A percentile compares a stretch with the other conserved stretches of the same genome.
Conservation (phyloP, 2,113 vertebrate genomes). For the Rhombomys opimus region DNA sequence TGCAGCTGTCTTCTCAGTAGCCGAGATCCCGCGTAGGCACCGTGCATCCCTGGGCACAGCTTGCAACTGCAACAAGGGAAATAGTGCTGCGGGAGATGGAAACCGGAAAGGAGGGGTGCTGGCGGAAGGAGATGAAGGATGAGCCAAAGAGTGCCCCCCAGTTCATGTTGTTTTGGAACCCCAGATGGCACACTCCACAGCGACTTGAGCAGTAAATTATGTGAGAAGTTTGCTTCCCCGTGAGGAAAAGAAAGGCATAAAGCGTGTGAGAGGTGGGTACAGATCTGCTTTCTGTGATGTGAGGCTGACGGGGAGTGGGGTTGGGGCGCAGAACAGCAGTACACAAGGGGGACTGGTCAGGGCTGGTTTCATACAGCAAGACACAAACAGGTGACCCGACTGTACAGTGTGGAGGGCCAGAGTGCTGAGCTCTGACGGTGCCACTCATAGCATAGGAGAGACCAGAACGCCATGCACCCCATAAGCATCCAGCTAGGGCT, state of each 20-base stretch:
- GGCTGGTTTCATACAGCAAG: neutral
- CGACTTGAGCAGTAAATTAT: neutral
- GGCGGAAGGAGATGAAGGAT: neutral
- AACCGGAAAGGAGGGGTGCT: neutral
- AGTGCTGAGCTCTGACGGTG: neutral
- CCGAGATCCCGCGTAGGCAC: neutral
- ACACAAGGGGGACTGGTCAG: neutral
- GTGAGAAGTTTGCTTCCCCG: neutral
- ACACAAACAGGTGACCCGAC: neutral
- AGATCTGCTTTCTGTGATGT: neutral
- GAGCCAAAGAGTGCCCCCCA: neutral
- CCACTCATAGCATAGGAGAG: neutral
- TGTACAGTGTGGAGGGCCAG: too few relatives aligned
- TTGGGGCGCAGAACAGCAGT: neutral
- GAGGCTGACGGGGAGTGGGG: rapidly evolving
- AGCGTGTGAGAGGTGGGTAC: neutral
- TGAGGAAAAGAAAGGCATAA: neutral
- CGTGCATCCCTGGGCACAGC: rapidly evolving
- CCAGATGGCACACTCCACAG: neutral
- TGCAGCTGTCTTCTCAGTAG: neutral
- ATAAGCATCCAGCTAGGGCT: neutral
- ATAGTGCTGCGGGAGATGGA: too few relatives aligned
- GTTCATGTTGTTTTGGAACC: neutral
- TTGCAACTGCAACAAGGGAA: too few relatives aligned
- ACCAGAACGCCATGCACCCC: rapidly evolving